Percentiles rank a stretch among this genome's conserved stretches.
phyloP scores from a whole-genome alignment of 2,113 vertebrate genomes.

The Pseudorasbora parva region DNA sequence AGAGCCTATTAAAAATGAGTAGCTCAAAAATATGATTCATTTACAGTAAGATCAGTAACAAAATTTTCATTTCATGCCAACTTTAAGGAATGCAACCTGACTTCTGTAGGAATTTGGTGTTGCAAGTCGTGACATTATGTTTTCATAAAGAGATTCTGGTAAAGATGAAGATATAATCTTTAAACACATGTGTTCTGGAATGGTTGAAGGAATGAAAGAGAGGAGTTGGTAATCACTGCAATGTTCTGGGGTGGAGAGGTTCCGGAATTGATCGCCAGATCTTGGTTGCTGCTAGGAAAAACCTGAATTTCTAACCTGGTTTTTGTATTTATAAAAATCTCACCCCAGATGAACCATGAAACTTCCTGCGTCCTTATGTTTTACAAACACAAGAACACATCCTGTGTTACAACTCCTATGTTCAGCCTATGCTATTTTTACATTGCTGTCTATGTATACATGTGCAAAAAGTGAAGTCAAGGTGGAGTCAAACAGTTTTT shows the following conservation, averaged over 20 bases:
- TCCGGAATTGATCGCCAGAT: conserved; percentile 54
- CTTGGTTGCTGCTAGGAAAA: conserved; percentile 50
- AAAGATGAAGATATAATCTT: conserved; percentile 70
- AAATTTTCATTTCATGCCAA: not conserved
- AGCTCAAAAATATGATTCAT: not conserved
- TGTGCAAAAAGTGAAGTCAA: no score
- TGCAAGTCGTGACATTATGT: not conserved
- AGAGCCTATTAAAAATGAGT: no score
- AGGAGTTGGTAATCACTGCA: conserved; percentile 66
- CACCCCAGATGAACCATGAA: not conserved
- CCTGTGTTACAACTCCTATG: not conserved
- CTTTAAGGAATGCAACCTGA: conserved; percentile 18
- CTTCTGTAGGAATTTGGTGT: not conserved
- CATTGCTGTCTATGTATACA: not conserved
- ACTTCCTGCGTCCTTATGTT: not conserved
- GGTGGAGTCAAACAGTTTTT: not conserved
- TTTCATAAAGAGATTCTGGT: not conserved
- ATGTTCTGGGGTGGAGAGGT: conserved; percentile 66
- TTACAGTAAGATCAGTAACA: not conserved
- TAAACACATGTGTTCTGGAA: conserved; percentile 65
- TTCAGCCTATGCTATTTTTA: not conserved
- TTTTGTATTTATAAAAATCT: not conserved
- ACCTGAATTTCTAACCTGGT: conserved; percentile 2
- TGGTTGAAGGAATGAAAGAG: conserved; percentile 59
- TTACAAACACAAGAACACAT: not conserved